Evolutionary conservation across 2,113 vertebrate genomes (phyloP).

Genomic region (Plotosus lineatus): DNA sequence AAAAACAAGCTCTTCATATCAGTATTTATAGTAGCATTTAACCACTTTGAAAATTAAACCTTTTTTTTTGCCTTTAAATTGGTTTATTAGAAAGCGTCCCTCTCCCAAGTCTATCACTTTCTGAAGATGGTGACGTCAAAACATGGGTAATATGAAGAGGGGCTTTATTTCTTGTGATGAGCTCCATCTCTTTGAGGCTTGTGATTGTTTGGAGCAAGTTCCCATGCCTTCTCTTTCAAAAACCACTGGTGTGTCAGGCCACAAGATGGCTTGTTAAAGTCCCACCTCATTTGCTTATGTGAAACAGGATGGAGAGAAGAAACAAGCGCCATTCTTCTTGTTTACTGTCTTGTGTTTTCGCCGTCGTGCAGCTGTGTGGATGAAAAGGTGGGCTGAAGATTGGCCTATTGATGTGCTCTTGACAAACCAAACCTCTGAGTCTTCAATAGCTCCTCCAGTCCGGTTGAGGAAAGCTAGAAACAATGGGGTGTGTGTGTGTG

Average conservation of each 20-base stretch:
- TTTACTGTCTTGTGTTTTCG: conserved; percentile 54
- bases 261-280: conserved; percentile 62
- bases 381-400: conserved; percentile 40
- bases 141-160: conserved; percentile 8
- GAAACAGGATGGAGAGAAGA: conserved; percentile 51
- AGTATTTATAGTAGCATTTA: too few species aligned
- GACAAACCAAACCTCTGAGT: conserved; percentile 1
- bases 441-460: conserved; percentile 41
- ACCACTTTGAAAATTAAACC: too few species aligned
- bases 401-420: conserved; percentile 21
- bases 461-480: conserved; percentile 7
- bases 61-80: too few species aligned
- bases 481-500: conserved; percentile 2
- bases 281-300: conserved; percentile 65
- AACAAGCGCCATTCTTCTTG: conserved; percentile 63
- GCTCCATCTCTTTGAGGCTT: conserved; percentile 26
- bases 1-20: too few species aligned
- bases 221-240: conserved; percentile 62
- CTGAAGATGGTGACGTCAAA: background rate
- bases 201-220: conserved; percentile 62
- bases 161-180: background rate
- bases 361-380: conserved; percentile 13
- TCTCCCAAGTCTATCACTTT: background rate
- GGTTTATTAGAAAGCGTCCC: background rate
- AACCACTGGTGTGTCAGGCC: conserved; percentile 55